A percentile compares a stretch with the other conserved stretches of the same genome.
Evolutionary conservation across 2,113 vertebrate species (phyloP).

Genomic region (Emydocephalus ijimae): DNA sequence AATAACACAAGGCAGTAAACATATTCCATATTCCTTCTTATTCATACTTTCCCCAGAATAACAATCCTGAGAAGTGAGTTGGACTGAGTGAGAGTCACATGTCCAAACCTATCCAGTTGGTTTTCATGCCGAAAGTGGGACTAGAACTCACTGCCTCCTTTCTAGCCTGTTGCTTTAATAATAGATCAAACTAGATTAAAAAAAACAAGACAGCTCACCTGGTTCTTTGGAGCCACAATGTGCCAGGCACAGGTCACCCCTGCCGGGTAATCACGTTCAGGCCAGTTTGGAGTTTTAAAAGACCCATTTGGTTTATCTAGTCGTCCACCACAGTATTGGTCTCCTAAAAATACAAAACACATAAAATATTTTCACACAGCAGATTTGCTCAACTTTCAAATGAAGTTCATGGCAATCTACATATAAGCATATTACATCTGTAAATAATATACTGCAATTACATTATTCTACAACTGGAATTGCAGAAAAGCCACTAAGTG

Average conservation of each 20-base stretch:
- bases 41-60: no score
- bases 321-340: slow-evolving; percentile 94
- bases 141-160: neutral
- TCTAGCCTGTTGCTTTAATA: neutral
- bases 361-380: neutral
- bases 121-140: neutral
- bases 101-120: neutral
- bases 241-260: slow-evolving; percentile 96
- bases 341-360: slow-evolving; percentile 74
- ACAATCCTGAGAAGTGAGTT: neutral
- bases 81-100: neutral
- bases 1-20: no score
- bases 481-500: neutral
- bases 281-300: slow-evolving; percentile 97
- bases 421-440: neutral
- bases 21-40: no score
- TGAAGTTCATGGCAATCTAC: neutral
- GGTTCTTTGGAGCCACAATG: slow-evolving; percentile 91
- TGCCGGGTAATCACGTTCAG: slow-evolving; percentile 92
- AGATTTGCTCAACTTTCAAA: neutral
- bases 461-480: neutral
- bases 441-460: neutral
- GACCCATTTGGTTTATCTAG: slow-evolving; percentile 84
- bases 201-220: slow-evolving; percentile 69
- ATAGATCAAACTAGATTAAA: neutral